A percentile compares a stretch with the other conserved stretches of the same genome.
Evolutionary conservation across 2,113 vertebrate genomes (phyloP).

Genomic region (Rhynchomys soricoides): DNA sequence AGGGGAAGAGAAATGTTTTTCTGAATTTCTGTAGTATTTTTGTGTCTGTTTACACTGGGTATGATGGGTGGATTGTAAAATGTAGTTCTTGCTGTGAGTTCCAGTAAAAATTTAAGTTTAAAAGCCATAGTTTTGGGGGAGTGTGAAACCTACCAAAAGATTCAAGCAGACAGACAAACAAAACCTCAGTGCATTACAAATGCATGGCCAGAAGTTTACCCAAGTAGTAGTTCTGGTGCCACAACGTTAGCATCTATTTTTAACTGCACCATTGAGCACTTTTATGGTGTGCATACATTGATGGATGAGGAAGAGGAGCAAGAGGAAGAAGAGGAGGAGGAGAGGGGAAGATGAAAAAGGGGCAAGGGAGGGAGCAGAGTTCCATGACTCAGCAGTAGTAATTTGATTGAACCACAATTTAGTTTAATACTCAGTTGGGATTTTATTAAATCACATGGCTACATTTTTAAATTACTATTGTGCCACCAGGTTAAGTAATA

Average conservation of each 20-base stretch:
- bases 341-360: neutral
- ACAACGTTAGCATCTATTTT: neutral
- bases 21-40: neutral
- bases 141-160: neutral
- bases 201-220: neutral
- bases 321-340: neutral
- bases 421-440: slow-evolving; percentile 66
- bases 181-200: neutral
- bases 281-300: neutral
- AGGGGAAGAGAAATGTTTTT: neutral
- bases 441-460: slow-evolving; percentile 69
- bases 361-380: neutral
- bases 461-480: slow-evolving; percentile 59
- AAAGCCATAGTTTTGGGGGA: neutral
- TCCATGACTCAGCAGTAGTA: neutral
- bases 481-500: slow-evolving; percentile 49
- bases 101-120: neutral
- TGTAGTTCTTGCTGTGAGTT: too few relatives aligned
- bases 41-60: neutral
- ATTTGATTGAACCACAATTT: slow-evolving; percentile 49
- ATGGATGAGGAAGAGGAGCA: neutral
- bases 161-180: neutral
- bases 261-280: neutral
- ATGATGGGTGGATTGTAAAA: neutral
- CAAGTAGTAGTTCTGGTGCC: neutral